Percentiles rank a stretch among this genome's conserved stretches.
These are phyloP conservation scores for Nautilus pompilius DNA, from an alignment of 1,140 invertebrate species.

Conservation along the genomic window DNA sequence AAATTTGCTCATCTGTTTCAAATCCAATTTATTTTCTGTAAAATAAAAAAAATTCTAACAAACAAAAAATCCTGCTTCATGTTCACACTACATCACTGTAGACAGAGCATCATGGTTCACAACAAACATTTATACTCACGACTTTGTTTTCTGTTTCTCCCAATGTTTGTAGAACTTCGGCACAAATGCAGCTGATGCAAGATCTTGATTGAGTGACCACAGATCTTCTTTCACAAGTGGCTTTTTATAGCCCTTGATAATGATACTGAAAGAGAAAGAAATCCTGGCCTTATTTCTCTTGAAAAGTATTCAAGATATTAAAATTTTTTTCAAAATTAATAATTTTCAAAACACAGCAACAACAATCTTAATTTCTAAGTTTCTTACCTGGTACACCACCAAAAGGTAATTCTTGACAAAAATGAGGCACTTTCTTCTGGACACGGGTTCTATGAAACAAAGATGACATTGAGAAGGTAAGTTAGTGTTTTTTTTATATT, in stretches of 20 bases:
- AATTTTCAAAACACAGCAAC: not conserved
- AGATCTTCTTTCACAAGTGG: slow-evolving; percentile 78
- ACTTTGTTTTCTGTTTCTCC: no score
- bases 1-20: no score
- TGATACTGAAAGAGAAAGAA: slow-evolving; percentile 57
- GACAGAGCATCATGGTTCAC: no score
- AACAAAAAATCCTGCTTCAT: no score
- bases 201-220: slow-evolving; percentile 84
- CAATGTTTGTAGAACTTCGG: slow-evolving; percentile 84
- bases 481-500: no score
- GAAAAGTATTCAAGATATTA: not conserved
- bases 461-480: no score
- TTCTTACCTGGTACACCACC: slow-evolving; percentile 80
- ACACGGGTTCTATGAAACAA: slow-evolving; percentile 71
- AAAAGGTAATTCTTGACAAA: slow-evolving; percentile 80
- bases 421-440: slow-evolving; percentile 85
- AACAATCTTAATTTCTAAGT: slow-evolving; percentile 21
- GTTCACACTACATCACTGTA: no score
- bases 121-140: no score
- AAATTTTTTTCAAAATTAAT: not conserved
- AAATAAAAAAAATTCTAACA: no score
- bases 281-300: not conserved
- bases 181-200: slow-evolving; percentile 76
- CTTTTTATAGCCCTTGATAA: slow-evolving; percentile 78
- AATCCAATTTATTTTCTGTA: no score